These are phyloP conservation scores for Cinara cedri DNA, from an alignment of 2,888 invertebrate species.

Conservation along the genomic window DNA sequence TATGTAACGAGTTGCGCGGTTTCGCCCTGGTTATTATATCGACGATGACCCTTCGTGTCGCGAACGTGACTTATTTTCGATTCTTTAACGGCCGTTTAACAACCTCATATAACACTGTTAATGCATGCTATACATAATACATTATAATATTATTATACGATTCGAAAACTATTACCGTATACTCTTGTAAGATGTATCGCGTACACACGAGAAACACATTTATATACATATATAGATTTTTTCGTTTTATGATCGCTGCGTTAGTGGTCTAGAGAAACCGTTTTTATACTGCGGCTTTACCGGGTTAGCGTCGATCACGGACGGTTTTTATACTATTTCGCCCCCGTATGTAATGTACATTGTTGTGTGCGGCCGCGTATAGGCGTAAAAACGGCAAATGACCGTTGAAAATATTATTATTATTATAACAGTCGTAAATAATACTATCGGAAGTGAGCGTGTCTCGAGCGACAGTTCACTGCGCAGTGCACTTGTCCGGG, in stretches of 20 bases:
- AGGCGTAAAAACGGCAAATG: conserved; percentile 51
- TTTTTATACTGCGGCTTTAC: neutral
- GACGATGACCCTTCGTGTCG: neutral
- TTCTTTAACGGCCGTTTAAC: conserved; percentile 41
- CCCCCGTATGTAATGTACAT: too few relatives aligned
- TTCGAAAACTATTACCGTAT: conserved; percentile 38
- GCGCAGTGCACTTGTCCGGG: conserved; percentile 1
- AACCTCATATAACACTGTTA: conserved; percentile 32
- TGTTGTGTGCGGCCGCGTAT: conserved; percentile 33
- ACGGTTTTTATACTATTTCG: too few relatives aligned
- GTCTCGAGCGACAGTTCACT: conserved; percentile 19
- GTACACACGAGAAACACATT: neutral
- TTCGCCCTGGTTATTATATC: neutral
- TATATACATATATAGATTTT: neutral
- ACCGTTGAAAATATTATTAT: conserved; percentile 48
- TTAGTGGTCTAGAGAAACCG: conserved; percentile 17
- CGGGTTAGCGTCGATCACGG: too few relatives aligned
- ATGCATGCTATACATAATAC: too few relatives aligned
- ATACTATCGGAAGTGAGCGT: neutral
- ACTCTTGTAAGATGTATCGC: neutral
- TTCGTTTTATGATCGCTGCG: conserved; percentile 43
- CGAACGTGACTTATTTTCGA: conserved; percentile 34
- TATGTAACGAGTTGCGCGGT: neutral
- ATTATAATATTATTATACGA: conserved; percentile 10
- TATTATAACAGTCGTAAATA: conserved; percentile 43